Base-by-base conservation (phyloP, 2,888 invertebrate genomes). In the Tanytarsus gracilentus region DNA sequence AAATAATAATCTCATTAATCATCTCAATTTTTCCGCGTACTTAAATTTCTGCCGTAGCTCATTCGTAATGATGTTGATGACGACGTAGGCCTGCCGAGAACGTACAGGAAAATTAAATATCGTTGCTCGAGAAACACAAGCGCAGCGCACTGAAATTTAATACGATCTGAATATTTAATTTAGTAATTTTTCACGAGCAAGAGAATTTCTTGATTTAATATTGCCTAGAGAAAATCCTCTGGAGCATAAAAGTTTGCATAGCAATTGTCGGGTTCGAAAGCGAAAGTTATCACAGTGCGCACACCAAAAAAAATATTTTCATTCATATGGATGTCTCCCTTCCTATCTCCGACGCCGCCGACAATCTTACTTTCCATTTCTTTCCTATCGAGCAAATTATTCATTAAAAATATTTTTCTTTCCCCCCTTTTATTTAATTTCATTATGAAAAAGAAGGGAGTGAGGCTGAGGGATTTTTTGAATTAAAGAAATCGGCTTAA, bases 161-260 rank as follows among this genome's bases (percentile, higher is more conserved):
- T 56, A 36, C 40, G 55, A 44, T 56, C 36, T 56, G 55, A 56
- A 56, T 56, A 56, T 56, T 56, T 56, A 56, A 56, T 56, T 56
- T 40, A 21, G 25, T 26, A 56, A 56, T 40, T 56, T 56, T 56
- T 56, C 27, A 26, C 40, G 23, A 18, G 9, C 21, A 23, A 44
- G 44, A 44, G 44, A 44, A 8, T 44, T 44, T 44, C 23, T 44
- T 23, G 11, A 18, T 21, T 21, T 16, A 16, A 48, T 29, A 29
- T 29, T 18, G 26, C 26, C 36, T 18, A 16, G 53, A 53, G 11
- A n/a, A 29, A 29, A 21, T 18, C 33, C 52, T 29, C 52, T 52
- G n/a, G 30, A 29, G 52, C 52, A 52, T 52, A 52, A 53, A 53
- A 53, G 36, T 53, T 36, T 53, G 36, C 53, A 53, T 30, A 53